phyloP scores from a whole-genome alignment of 37 sponge, comb jelly and placozoan genomes.

The Spongia lamella region DNA sequence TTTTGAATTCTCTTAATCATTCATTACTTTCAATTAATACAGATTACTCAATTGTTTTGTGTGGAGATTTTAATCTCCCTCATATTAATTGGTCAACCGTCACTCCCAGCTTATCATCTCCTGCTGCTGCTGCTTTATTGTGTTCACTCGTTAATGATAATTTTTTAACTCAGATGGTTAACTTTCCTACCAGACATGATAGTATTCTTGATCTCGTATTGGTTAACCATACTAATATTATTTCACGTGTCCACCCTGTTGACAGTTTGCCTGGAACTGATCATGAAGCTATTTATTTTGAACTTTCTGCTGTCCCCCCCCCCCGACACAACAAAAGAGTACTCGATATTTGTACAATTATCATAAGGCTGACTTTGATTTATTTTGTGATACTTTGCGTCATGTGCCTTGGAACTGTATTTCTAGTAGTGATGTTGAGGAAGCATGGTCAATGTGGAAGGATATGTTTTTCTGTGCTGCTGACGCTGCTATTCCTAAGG shows the following conservation, averaged over 20 bases:
- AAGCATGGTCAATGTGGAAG: conserved; percentile 17
- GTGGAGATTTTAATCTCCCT: conserved; percentile 39
- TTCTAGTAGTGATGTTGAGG: neutral
- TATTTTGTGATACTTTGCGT: conserved; percentile 13
- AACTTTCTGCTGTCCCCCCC: neutral
- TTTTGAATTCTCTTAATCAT: neutral
- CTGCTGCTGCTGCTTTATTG: too few species aligned
- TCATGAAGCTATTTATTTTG: conserved; percentile 21
- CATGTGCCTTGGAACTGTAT: conserved; percentile 26
- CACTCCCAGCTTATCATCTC: neutral
- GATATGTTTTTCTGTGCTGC: conserved; percentile 8
- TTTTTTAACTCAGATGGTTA: neutral
- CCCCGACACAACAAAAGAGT: too few species aligned
- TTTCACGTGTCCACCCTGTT: neutral
- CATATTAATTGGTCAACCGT: neutral
- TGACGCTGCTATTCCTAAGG: too few species aligned
- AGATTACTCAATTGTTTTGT: conserved; percentile 15
- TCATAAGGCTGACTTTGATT: conserved; percentile 25
- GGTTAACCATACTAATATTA: neutral
- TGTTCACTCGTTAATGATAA: neutral
- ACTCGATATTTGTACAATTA: too few species aligned
- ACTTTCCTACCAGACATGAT: neutral
- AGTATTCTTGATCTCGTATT: conserved; percentile 1
- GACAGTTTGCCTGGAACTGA: conserved; percentile 7
- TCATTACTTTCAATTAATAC: neutral